These are phyloP conservation scores for Astreopora myriophthalma DNA, from an alignment of 64 coral and sea anemone genomes.

Conservation along the genomic window DNA sequence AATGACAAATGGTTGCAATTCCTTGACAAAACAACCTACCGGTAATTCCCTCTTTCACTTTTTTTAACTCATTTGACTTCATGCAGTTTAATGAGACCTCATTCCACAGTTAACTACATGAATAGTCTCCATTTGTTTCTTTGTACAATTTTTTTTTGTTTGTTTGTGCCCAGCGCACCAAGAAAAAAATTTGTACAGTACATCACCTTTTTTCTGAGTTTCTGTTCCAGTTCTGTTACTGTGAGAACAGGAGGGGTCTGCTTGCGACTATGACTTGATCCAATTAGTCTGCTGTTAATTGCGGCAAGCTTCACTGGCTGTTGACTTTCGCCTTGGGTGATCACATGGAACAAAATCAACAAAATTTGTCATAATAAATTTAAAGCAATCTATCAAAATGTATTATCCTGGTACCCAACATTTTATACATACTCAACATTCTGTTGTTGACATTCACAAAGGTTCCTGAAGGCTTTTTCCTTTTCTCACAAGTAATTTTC, in stretches of 20 bases:
- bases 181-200: not conserved
- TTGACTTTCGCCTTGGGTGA: conserved; percentile 6
- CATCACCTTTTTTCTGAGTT: conserved; percentile 72
- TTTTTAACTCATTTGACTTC: too few species aligned
- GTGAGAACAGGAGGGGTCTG: conserved; percentile 59
- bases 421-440: not conserved
- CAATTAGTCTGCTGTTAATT: conserved; percentile 61
- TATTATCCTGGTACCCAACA: too few species aligned
- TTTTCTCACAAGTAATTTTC: not conserved
- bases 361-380: too few species aligned
- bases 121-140: too few species aligned
- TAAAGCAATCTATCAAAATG: too few species aligned
- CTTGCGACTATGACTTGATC: conserved; percentile 27
- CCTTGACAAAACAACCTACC: too few species aligned
- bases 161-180: not conserved
- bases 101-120: not conserved
- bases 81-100: too few species aligned
- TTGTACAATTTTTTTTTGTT: too few species aligned
- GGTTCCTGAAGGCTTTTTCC: not conserved
- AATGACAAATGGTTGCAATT: too few species aligned
- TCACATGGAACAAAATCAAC: not conserved
- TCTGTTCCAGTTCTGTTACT: conserved; percentile 71
- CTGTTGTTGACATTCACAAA: not conserved
- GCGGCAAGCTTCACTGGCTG: conserved; percentile 74
- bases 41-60: too few species aligned